A percentile compares a stretch with the other conserved stretches of the same genome.
Conservation (phyloP, 2,113 vertebrate genomes). For the Astatotilapia flaviijosephi region DNA sequence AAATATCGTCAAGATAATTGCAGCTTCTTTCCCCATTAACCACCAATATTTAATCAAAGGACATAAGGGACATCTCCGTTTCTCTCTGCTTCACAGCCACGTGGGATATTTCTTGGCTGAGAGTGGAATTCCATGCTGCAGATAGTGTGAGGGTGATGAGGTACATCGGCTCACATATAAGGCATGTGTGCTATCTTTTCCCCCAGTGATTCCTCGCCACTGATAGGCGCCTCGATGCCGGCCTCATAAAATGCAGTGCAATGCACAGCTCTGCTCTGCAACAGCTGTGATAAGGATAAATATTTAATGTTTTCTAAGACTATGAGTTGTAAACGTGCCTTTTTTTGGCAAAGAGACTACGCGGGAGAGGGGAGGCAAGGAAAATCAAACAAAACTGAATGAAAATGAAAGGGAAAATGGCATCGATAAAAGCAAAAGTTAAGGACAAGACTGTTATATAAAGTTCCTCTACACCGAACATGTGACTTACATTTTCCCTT, state of each 20-base stretch:
- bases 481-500: neutral
- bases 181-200: neutral
- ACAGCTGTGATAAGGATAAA: conserved; percentile 32
- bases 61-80: neutral
- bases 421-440: neutral
- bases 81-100: neutral
- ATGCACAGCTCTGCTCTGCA: neutral
- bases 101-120: neutral
- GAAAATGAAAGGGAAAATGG: neutral
- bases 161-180: neutral
- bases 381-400: neutral
- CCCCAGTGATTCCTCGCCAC: neutral
- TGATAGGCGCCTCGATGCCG: neutral
- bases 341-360: neutral
- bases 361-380: neutral
- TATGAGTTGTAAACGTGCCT: neutral
- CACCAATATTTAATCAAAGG: neutral
- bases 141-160: neutral
- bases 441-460: neutral
- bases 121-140: neutral
- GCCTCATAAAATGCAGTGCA: neutral
- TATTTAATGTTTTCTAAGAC: neutral
- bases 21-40: neutral
- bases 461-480: fast-evolving
- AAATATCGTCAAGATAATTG: neutral